phyloP scores from a whole-genome alignment of 2,113 vertebrate genomes.

The Prionailurus bengalensis region DNA sequence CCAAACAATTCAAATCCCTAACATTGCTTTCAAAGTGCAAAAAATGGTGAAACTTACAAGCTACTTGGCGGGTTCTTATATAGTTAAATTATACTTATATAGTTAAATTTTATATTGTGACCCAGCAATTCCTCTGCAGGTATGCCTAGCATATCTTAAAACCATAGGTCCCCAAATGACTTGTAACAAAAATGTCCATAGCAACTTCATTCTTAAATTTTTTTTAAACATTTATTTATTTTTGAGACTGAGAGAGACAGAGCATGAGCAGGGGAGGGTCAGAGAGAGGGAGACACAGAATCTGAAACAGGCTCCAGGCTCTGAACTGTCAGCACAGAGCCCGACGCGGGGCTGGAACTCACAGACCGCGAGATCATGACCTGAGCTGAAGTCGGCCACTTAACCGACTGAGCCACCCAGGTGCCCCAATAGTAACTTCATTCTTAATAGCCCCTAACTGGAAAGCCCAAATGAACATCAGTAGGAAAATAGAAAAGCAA shows the following conservation, averaged over 20 bases:
- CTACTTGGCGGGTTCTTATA: not conserved
- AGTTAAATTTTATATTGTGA: not conserved
- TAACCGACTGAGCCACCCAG: too few species aligned
- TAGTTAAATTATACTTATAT: not conserved
- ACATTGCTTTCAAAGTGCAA: not conserved
- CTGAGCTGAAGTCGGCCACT: too few species aligned
- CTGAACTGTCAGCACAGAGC: too few species aligned
- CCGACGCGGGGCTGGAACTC: too few species aligned
- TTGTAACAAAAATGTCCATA: not conserved
- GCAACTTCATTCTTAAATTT: not conserved
- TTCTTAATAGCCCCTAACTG: not conserved
- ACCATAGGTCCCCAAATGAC: not conserved
- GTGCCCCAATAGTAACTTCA: not conserved
- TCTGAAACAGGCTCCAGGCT: too few species aligned
- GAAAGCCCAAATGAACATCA: not conserved
- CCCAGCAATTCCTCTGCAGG: not conserved
- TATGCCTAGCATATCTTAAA: not conserved
- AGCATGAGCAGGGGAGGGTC: too few species aligned
- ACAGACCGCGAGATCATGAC: too few species aligned
- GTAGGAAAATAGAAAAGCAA: not conserved
- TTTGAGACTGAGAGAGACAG: too few species aligned
- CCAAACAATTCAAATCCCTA: not conserved
- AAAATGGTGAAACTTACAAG: not conserved
- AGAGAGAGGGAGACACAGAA: too few species aligned
- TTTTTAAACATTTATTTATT: too few species aligned